Conservation (phyloP, 1,140 invertebrate genomes). For the Formica exsecta region DNA sequence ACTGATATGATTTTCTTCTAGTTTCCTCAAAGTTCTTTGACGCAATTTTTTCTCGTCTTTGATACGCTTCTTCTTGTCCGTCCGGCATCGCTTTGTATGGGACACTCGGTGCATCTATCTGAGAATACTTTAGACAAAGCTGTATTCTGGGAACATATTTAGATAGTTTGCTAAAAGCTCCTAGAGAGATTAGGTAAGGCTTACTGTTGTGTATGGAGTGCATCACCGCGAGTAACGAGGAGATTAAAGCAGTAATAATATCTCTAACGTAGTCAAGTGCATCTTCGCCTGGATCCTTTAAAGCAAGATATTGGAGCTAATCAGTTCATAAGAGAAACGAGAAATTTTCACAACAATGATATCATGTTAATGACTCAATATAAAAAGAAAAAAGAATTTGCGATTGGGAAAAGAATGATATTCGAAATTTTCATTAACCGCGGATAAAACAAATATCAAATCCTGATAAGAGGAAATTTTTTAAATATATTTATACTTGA, state of each 20-base stretch:
- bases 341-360: background rate
- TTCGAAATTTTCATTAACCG: background rate
- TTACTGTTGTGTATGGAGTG: slow-evolving; percentile 28
- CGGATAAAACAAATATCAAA: background rate
- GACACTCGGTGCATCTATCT: background rate
- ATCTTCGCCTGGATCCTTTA: slow-evolving; percentile 11
- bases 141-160: slow-evolving; percentile 36
- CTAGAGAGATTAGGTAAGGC: slow-evolving; percentile 45
- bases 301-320: background rate
- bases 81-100: background rate
- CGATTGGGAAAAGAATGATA: background rate
- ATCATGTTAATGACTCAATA: background rate
- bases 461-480: background rate
- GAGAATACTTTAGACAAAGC: slow-evolving; percentile 35
- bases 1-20: slow-evolving; percentile 1
- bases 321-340: background rate
- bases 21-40: background rate
- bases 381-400: background rate
- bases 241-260: slow-evolving; percentile 43
- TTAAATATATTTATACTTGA: background rate
- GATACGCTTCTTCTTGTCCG: background rate
- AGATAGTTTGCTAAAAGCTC: slow-evolving; percentile 53
- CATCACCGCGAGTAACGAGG: slow-evolving; percentile 39
- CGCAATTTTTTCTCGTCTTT: background rate
- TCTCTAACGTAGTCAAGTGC: slow-evolving; percentile 3